Base-by-base conservation (phyloP, 2,888 invertebrate species). In the Neria commutata region DNA sequence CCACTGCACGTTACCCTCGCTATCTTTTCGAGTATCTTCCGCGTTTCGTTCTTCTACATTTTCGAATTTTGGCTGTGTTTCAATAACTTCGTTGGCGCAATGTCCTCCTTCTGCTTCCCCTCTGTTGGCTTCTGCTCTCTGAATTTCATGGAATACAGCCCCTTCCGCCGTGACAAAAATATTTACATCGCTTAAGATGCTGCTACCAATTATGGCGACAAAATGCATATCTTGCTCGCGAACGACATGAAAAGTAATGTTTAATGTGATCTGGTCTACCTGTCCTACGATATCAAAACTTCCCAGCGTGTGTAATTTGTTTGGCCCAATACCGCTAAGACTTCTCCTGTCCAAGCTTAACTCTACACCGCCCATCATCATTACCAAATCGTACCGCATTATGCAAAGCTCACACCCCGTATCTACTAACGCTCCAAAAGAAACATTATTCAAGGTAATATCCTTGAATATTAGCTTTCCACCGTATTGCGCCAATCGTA, bases 401-500 rank as follows among this genome's bases (percentile, higher is more conserved):
- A 50, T 34, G 49, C 46, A 48, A 4, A 60, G 16, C 29, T 60
- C 60, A 16, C 60, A 53, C 1, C 56, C 60, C 3, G 60, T 60
- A 16, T 60, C 60, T 4, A 60, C 24, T 19, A 60, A n/a, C n/a
- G 56, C 53, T 25, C 53, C 55, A n/a, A 60, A 2, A 1, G 21
- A 24, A 3, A 26, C 5, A 3, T 40, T 42, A 14, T 42, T 51
- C 3, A 59, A 16, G 4, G 2, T 6, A 16, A 60, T 29, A 17
- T 55, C 53, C 17, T 60, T 60, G 23, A 60, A 60, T 1, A 56
- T 14, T 16, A 51, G 42, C 17, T 49, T 60, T 1, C 46, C n/a
- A n/a, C n/a, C n/a, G 11, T 16, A 19, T 11, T 5, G 52, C 46
- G 8, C 51, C 37, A 11, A 5, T 23, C 3, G 46, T 6, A 50